Percentiles rank a stretch among this genome's conserved stretches.
Evolutionary conservation across 2,888 invertebrate species (phyloP).

Genomic region (Tanytarsus gracilentus): DNA sequence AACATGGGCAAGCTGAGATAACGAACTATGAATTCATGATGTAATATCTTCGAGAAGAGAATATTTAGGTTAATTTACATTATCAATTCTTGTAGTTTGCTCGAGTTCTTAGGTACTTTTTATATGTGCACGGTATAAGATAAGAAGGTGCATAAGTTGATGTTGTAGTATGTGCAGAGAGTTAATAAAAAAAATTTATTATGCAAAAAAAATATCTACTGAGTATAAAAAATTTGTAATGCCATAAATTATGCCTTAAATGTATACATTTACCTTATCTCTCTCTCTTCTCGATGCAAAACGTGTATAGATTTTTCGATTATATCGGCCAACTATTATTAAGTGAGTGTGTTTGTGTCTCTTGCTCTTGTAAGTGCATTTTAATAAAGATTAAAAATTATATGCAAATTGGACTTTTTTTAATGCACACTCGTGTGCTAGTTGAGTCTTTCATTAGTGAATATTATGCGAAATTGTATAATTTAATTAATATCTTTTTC

Average conservation of each 20-base stretch:
- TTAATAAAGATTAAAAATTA: constrained; percentile 15
- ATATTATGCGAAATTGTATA: not conserved
- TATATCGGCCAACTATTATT: not conserved
- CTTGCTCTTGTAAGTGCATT: constrained; percentile 5
- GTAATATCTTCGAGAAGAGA: not conserved
- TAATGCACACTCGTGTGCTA: too few relatives aligned
- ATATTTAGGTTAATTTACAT: constrained; percentile 29
- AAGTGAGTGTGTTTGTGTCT: constrained; percentile 3
- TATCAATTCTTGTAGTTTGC: constrained; percentile 21
- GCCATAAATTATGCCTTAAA: constrained; percentile 22
- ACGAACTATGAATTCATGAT: constrained; percentile 11
- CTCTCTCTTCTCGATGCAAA: not conserved
- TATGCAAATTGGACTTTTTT: not conserved
- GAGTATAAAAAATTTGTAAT: constrained; percentile 18
- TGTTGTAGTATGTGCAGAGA: not conserved
- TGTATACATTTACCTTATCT: constrained; percentile 9
- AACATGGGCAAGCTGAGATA: not conserved
- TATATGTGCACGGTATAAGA: not conserved
- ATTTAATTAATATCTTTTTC: constrained; percentile 26
- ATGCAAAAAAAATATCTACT: constrained; percentile 22
- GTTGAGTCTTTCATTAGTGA: constrained; percentile 16
- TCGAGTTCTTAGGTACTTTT: not conserved
- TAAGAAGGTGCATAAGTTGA: not conserved
- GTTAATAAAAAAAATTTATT: not conserved
- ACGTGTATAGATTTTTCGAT: constrained; percentile 11